These are phyloP conservation scores for Anadara kagoshimensis DNA, from an alignment of 1,140 invertebrate species.

Conservation along the genomic window DNA sequence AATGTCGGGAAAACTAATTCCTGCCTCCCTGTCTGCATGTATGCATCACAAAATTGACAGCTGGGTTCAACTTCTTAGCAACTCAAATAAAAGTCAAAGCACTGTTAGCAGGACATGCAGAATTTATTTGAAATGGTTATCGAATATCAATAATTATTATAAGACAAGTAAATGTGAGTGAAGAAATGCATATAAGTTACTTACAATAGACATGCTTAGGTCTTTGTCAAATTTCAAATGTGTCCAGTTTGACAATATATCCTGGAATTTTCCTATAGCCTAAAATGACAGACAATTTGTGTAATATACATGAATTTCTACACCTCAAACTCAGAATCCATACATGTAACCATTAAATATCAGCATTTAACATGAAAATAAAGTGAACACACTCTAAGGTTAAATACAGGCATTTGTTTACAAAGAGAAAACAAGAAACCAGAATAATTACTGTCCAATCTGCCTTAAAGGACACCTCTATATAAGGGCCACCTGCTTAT, in stretches of 20 bases:
- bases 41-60: not conserved
- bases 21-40: not conserved
- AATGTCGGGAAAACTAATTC: no score
- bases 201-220: slow-evolving; percentile 22
- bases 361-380: not conserved
- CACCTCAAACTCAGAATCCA: not conserved
- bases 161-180: not conserved
- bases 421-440: not conserved
- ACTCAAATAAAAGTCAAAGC: not conserved
- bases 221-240: slow-evolving; percentile 31
- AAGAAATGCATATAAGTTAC: not conserved
- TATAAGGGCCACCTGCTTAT: no score
- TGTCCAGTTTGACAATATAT: slow-evolving; percentile 23
- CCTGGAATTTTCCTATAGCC: slow-evolving; percentile 35
- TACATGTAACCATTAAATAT: not conserved
- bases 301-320: not conserved
- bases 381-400: no score
- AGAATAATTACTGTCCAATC: not conserved
- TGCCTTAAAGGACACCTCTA: no score
- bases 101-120: not conserved
- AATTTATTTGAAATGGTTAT: not conserved
- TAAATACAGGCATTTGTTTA: no score
- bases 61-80: not conserved
- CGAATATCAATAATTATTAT: not conserved
- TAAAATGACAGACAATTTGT: slow-evolving; percentile 1